Percentiles rank a stretch among this genome's conserved stretches.
phyloP scores from a whole-genome alignment of 2,113 vertebrate genomes.

The Podarcis muralis region DNA sequence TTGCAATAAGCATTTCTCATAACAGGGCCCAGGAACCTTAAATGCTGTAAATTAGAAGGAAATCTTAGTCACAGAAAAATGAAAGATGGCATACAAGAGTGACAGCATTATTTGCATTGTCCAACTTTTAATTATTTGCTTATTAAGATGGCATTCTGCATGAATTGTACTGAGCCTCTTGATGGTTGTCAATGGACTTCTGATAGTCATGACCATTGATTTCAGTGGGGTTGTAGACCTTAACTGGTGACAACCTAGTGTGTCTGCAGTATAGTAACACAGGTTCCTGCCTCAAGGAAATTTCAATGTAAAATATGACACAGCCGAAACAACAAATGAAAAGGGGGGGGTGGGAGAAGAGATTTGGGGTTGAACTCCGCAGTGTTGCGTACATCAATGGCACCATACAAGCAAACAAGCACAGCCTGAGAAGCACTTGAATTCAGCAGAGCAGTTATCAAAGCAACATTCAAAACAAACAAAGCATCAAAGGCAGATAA shows the following conservation, averaged over 20 bases:
- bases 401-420: neutral
- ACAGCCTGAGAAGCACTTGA: neutral
- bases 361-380: neutral
- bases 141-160: conserved; percentile 46
- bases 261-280: conserved; percentile 31
- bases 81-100: conserved; percentile 49
- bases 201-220: too few species aligned
- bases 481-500: neutral
- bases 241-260: conserved; percentile 12
- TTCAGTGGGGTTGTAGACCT: too few species aligned
- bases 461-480: neutral
- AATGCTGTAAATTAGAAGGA: conserved; percentile 48
- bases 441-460: fast-evolving
- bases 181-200: conserved; percentile 39
- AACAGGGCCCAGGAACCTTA: conserved; percentile 47
- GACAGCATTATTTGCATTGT: conserved; percentile 59
- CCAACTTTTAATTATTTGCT: conserved; percentile 62
- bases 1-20: conserved; percentile 37
- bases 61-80: conserved; percentile 50
- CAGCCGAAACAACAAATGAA: neutral
- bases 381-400: neutral
- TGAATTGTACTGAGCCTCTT: conserved; percentile 51
- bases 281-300: neutral
- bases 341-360: neutral
- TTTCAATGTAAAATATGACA: neutral